Conservation (phyloP, 1,140 invertebrate genomes). For the Carposina sasakii region DNA sequence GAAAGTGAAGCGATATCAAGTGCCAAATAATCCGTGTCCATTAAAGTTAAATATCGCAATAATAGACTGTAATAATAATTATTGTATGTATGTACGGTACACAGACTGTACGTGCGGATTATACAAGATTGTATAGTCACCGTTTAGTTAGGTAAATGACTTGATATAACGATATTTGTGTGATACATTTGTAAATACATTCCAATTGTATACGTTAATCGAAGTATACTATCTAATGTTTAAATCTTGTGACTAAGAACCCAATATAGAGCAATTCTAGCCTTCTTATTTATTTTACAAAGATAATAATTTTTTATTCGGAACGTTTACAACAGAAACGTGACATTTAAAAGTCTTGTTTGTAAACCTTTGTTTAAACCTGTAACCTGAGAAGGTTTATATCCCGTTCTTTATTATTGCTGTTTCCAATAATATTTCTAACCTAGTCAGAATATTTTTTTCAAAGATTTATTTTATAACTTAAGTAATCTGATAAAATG, state of each 20-base stretch:
- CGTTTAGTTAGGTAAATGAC: slow-evolving; percentile 10
- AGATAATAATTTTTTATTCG: neutral
- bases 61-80: slow-evolving; percentile 26
- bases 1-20: slow-evolving; percentile 16
- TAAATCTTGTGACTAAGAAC: neutral
- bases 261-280: neutral
- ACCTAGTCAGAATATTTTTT: slow-evolving; percentile 6
- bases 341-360: no score
- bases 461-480: no score
- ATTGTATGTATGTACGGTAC: slow-evolving; percentile 34
- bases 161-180: slow-evolving; percentile 22
- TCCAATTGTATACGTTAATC: slow-evolving; percentile 37
- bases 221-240: slow-evolving; percentile 26
- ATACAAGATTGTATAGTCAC: slow-evolving; percentile 20
- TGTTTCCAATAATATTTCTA: no score
- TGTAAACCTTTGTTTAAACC: no score
- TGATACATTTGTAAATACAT: slow-evolving; percentile 38
- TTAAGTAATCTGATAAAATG: no score
- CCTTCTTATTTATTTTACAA: neutral
- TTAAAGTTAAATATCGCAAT: slow-evolving; percentile 32
- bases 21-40: slow-evolving; percentile 38
- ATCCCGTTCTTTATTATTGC: no score
- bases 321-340: no score
- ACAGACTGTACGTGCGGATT: slow-evolving; percentile 14
- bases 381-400: no score